Conservation (phyloP, 2,113 vertebrate genomes). For the Colaptes auratus region DNA sequence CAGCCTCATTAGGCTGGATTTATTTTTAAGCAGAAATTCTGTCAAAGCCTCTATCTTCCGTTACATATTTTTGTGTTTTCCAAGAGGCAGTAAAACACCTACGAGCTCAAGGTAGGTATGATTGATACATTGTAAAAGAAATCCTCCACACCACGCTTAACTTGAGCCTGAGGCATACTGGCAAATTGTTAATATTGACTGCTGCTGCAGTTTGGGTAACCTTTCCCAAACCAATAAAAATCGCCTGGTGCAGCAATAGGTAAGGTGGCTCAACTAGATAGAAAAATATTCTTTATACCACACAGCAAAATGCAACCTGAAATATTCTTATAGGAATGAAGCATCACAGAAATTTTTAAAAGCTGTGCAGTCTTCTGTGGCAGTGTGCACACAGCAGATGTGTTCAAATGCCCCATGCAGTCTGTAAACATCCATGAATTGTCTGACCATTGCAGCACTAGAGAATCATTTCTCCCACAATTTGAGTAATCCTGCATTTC, state of each 20-base stretch:
- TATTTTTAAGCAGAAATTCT: background rate
- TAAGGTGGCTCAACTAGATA: background rate
- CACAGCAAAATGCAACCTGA: background rate
- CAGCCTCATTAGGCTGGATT: background rate
- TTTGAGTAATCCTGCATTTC: background rate
- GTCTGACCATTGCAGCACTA: background rate
- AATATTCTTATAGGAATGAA: background rate
- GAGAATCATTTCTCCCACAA: background rate
- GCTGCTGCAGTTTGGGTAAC: background rate
- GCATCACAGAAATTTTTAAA: background rate
- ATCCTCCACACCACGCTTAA: background rate
- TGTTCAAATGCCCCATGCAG: background rate
- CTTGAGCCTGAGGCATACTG: background rate
- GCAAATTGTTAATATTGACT: background rate
- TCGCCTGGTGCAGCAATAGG: background rate
- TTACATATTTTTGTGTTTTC: background rate
- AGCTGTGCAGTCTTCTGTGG: background rate
- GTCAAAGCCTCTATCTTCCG: background rate
- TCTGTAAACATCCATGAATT: background rate
- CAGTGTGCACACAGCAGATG: background rate
- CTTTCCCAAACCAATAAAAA: background rate
- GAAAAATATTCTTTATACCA: background rate
- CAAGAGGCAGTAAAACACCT: background rate
- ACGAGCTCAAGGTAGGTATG: background rate
- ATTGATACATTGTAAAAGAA: background rate